Percentiles rank a stretch among this genome's conserved stretches.
Evolutionary conservation across 2,113 vertebrate species (phyloP).

Genomic region (Vulpes lagopus): DNA sequence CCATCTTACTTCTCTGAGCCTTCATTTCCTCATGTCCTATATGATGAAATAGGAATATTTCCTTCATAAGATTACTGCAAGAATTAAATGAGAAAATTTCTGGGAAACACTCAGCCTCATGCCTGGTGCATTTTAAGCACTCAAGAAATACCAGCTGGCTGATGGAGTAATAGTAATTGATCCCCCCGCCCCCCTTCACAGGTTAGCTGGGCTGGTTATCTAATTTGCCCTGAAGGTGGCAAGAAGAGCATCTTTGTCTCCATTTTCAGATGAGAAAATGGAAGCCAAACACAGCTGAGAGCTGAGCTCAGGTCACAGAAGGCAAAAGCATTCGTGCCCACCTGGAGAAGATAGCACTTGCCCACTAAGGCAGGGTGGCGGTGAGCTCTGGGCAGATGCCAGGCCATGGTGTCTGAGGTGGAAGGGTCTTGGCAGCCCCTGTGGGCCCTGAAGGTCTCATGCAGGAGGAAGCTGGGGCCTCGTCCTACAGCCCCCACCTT

Average conservation of each 20-base stretch:
- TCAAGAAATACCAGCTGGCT: neutral
- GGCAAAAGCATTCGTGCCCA: neutral
- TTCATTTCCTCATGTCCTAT: neutral
- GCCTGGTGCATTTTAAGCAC: neutral
- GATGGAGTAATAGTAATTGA: neutral
- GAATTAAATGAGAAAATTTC: neutral
- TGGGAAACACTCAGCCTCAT: neutral
- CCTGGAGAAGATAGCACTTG: neutral
- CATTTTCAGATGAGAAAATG: conserved; percentile 37
- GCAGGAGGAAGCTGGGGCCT: neutral
- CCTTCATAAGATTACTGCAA: neutral
- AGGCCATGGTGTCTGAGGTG: neutral
- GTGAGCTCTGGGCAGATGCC: neutral
- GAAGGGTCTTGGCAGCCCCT: neutral
- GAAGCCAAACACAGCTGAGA: conserved; percentile 16
- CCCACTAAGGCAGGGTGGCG: neutral
- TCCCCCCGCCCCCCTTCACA: neutral
- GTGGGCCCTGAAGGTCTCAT: neutral
- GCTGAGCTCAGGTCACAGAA: neutral
- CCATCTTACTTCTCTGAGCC: neutral
- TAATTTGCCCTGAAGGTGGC: neutral
- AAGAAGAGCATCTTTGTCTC: neutral
- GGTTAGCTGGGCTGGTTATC: neutral
- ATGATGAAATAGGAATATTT: neutral
- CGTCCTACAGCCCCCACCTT: neutral